Base-by-base conservation (phyloP, 2,888 invertebrate genomes). In the Cephonodes hylas region DNA sequence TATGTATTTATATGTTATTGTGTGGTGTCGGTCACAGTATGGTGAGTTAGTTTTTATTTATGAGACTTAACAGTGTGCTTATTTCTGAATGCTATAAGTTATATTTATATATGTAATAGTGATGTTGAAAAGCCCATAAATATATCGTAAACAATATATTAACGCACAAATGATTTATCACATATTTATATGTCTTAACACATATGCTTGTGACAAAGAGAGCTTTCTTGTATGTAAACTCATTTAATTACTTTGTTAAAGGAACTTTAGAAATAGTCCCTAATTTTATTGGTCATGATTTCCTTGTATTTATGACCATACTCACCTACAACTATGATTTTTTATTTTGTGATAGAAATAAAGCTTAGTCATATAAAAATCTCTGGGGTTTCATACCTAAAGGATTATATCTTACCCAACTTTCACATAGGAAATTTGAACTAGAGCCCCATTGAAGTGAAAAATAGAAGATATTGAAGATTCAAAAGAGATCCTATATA, bases 1-100 rank as follows among this genome's bases (percentile, higher is more conserved):
- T 56, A 56, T 56, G 20, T 56, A 56, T 57, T 34, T 56, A 34
- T 46, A 22, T 45, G 22, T 46, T n/a, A n/a, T n/a, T 46, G 13
- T 46, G n/a, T n/a, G 46, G 46, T 46, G 46, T 23, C 25, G 46
- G 46, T 46, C 23, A 25, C 13, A 20, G 13, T 45, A 20, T 45
- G 20, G 45, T 46, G 46, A 23, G 23, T 23, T 45, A 13, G 34
- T 38, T 38, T n/a, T 31, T 38, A 38, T 13, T 38, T n/a, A n/a
- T n/a, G 38, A n/a, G n/a, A 38, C 38, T 38, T 23, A 46, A 46
- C 18, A 22, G 13, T 57, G 34, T 57, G 31, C 38, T 57, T 22
- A 46, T 46, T 46, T 46, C 18, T 57, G 22, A 31, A 53, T 18
- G 38, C 46, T 34, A 57, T 57, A 57, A 34, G 20, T 57, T 31